phyloP scores from a whole-genome alignment of 2,888 invertebrate genomes.

The Latrodectus elegans region DNA sequence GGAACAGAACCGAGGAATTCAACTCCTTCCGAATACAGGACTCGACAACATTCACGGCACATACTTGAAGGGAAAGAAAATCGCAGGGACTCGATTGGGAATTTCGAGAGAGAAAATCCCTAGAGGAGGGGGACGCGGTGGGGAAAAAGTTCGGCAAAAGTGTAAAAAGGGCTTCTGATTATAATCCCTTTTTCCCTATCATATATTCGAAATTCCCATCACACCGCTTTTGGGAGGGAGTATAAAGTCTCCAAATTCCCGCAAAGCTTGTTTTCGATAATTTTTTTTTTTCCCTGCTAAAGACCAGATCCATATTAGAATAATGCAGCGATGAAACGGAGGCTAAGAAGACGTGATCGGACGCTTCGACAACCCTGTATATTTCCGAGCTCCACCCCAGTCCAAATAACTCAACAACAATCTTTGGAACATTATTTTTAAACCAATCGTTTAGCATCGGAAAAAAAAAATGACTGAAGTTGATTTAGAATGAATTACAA shows the following conservation, averaged over 20 bases:
- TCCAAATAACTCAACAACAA: too few species aligned
- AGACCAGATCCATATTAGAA: constrained; percentile 6
- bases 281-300: not conserved
- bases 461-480: too few species aligned
- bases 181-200: constrained; percentile 51
- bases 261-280: constrained; percentile 38
- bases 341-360: constrained; percentile 43
- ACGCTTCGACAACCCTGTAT: not conserved
- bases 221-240: not conserved
- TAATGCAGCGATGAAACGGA: not conserved
- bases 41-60: not conserved
- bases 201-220: constrained; percentile 43
- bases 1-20: not conserved
- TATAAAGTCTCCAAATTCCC: not conserved
- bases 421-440: too few species aligned
- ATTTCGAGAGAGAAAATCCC: not conserved
- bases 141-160: not conserved
- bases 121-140: not conserved
- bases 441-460: too few species aligned
- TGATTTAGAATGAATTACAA: too few species aligned
- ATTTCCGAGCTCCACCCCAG: too few species aligned
- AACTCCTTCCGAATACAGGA: too few species aligned
- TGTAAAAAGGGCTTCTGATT: not conserved
- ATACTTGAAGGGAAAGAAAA: not conserved
- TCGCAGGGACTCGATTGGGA: not conserved